phyloP scores from a whole-genome alignment of 2,113 vertebrate genomes.

The Cavia porcellus region DNA sequence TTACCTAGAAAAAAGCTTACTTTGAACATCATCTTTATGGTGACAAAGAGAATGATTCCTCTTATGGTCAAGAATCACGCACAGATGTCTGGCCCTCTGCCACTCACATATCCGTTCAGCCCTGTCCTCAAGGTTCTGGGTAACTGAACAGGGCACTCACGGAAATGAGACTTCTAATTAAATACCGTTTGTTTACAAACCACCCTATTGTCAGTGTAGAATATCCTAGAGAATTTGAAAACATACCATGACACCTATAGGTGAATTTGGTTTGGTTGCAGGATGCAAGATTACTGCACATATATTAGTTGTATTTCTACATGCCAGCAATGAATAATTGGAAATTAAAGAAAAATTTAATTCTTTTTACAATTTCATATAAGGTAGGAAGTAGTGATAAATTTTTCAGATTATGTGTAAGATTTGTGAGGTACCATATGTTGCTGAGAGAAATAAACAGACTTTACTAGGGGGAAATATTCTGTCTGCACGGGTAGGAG shows the following conservation, averaged over 20 bases:
- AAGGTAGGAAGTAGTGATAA: too few species aligned
- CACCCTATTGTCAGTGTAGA: not conserved
- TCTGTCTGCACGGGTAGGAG: too few species aligned
- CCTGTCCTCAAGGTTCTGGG: not conserved
- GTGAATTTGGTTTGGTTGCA: too few species aligned
- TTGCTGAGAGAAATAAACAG: too few species aligned
- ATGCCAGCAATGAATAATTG: too few species aligned
- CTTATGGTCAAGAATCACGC: not conserved
- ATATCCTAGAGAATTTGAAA: not conserved
- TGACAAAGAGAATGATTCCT: not conserved
- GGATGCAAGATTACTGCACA: too few species aligned
- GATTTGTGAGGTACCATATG: too few species aligned
- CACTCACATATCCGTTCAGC: not conserved
- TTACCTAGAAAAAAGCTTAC: not conserved
- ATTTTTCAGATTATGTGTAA: too few species aligned
- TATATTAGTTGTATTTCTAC: too few species aligned
- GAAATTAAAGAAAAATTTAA: too few species aligned
- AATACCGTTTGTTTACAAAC: not conserved
- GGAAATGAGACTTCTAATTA: not conserved
- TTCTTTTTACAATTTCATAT: too few species aligned
- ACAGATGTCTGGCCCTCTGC: not conserved
- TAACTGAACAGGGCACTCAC: not conserved
- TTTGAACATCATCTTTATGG: not conserved
- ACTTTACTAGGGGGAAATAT: too few species aligned
- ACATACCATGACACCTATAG: not conserved